phyloP scores from a whole-genome alignment of 2,797 vertebrate species.

The Fratercula arctica region DNA sequence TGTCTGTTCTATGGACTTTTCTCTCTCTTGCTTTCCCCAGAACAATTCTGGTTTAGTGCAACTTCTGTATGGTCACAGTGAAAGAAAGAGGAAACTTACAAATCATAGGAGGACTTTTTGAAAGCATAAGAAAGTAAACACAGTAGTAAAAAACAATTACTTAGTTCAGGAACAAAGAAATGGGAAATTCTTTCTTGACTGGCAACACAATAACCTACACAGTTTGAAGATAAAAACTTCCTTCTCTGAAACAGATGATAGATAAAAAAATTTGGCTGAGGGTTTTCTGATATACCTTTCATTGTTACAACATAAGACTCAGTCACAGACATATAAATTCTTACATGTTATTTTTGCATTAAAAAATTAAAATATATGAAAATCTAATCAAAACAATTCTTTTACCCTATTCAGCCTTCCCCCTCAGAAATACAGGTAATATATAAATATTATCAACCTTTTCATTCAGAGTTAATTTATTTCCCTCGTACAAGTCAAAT shows the following conservation, averaged over 20 bases:
- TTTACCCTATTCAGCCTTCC: background rate
- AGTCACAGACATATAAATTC: background rate
- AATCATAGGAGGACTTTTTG: background rate
- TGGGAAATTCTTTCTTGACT: background rate
- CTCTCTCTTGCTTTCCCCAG: background rate
- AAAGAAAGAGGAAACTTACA: background rate
- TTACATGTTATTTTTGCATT: background rate
- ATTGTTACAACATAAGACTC: background rate
- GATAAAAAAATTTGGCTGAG: background rate
- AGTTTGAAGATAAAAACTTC: background rate
- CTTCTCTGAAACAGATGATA: background rate
- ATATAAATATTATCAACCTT: background rate
- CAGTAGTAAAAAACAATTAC: background rate
- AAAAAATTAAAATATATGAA: background rate
- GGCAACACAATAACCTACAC: background rate
- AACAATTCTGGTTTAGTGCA: background rate
- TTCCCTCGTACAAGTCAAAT: background rate
- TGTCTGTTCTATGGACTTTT: background rate
- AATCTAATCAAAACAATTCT: background rate
- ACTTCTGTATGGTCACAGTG: background rate
- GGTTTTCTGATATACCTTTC: background rate
- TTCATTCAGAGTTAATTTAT: background rate
- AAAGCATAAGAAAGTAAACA: background rate
- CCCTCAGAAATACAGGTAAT: background rate
- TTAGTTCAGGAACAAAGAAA: background rate